Conservation (phyloP, 1,140 invertebrate genomes). For the Chironomus striatipennis region DNA sequence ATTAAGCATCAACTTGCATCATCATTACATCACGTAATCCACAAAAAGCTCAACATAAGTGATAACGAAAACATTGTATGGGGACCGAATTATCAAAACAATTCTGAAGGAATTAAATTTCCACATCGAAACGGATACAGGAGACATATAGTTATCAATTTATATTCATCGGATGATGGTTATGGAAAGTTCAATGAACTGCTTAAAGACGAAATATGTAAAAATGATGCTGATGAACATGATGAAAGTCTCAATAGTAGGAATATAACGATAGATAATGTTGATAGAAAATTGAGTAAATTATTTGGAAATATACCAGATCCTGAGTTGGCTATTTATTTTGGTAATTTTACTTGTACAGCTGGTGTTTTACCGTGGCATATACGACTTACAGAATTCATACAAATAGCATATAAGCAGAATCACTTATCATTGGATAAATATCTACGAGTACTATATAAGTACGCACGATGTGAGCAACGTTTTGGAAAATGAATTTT, state of each 20-base stretch:
- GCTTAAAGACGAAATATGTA: slow-evolving; percentile 37
- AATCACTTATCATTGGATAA: slow-evolving; percentile 44
- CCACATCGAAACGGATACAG: slow-evolving; percentile 43
- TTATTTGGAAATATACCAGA: slow-evolving; percentile 49
- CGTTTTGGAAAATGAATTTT: slow-evolving; percentile 53
- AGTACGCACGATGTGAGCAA: slow-evolving; percentile 55
- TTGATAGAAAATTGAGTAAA: slow-evolving; percentile 43
- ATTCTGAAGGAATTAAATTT: slow-evolving; percentile 44
- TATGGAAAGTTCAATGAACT: slow-evolving; percentile 43
- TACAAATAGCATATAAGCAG: slow-evolving; percentile 45
- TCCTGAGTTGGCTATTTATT: slow-evolving; percentile 55
- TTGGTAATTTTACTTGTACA: slow-evolving; percentile 48
- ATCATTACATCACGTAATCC: slow-evolving; percentile 46
- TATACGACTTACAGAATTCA: slow-evolving; percentile 58
- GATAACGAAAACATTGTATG: slow-evolving; percentile 35
- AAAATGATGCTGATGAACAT: slow-evolving; percentile 24
- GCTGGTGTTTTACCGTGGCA: slow-evolving; percentile 62
- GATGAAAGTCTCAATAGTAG: slow-evolving; percentile 27
- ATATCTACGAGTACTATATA: slow-evolving; percentile 48
- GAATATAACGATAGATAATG: slow-evolving; percentile 40
- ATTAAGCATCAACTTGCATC: slow-evolving; percentile 47
- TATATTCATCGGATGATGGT: slow-evolving; percentile 44
- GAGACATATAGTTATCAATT: slow-evolving; percentile 47
- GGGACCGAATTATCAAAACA: not conserved
- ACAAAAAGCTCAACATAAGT: slow-evolving; percentile 42